Base-by-base conservation (phyloP, 2,113 vertebrate genomes). In the Zeus faber region DNA sequence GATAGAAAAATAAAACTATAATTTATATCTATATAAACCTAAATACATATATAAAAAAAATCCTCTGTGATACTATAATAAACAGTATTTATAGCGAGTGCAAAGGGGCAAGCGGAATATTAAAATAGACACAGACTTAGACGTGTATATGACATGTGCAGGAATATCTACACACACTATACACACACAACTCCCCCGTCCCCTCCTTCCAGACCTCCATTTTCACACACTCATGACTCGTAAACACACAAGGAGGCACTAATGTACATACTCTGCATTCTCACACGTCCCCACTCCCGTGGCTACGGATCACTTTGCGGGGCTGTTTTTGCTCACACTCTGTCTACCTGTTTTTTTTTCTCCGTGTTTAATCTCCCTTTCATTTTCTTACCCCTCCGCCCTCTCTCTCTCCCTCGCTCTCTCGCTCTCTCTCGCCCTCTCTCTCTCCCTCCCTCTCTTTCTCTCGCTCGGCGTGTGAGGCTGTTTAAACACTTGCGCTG, bases 401-500 rank as follows among this genome's bases (percentile, higher is more conserved):
- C 21, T 35, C 18, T 25, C 61, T 70, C 39, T 22, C 1, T 54
- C 49, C 60, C 17, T 43, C 40, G 16, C 40, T 6, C 4, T 43
- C 17, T 18, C 40, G 16, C 17, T 43, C 17, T 43, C 40, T 43
- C 40, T 40, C 37, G 5, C 14, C 18, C 5, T 43, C 16, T 43
- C 39, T 1, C 40, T 43, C 40, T 43, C 40, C 6, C 6, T 43
- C 16, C 18, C 40, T 43, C 16, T 16, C 40, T 18, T 14, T 18
- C 4, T 43, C 16, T 43, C 40, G 16, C 3, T 18, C 40, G 27
- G 57, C 43, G 37, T 53, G 64, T 74, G 45, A 62, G 69, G 64
- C 73, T 82, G 59, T 79, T 84, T 71, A 80, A 81, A 74, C 72
- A 79, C 73, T 70, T 53, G 58, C 21, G 4, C 66, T 75, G 74